A percentile compares a stretch with the other conserved stretches of the same genome.
These are phyloP conservation scores for Strongylocentrotus purpuratus DNA, from an alignment of 35 echinoderm and acorn worm genomes.

Conservation along the genomic window DNA sequence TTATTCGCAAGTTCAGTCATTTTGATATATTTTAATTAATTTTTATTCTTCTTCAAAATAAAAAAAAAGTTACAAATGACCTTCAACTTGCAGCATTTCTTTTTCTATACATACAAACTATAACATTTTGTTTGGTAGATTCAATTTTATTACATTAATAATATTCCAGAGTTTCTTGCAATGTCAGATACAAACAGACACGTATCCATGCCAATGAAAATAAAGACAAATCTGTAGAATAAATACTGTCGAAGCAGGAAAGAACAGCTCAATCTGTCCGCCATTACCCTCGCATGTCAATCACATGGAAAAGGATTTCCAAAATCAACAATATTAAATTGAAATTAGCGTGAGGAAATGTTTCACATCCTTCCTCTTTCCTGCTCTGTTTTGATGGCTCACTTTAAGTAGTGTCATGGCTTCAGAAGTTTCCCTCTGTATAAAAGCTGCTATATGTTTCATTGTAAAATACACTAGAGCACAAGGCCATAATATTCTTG, in stretches of 20 bases:
- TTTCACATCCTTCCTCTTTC: not conserved
- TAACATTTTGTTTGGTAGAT: not conserved
- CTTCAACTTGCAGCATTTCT: not conserved
- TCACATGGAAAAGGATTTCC: not conserved
- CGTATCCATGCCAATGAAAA: not conserved
- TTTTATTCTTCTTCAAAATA: no score
- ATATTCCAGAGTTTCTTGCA: not conserved
- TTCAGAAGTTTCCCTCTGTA: no score
- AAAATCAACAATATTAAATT: not conserved
- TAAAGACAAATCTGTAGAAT: not conserved
- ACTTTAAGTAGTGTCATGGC: not conserved
- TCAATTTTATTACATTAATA: not conserved
- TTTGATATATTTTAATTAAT: no score
- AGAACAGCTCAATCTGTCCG: not conserved
- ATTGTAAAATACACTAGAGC: no score
- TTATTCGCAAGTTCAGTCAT: not conserved
- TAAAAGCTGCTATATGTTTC: no score
- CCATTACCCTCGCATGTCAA: not conserved
- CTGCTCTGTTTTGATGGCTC: not conserved
- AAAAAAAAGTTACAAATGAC: not conserved
- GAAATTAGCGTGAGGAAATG: not conserved
- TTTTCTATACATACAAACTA: not conserved
- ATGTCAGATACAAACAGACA: not conserved
- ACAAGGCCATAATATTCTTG: no score
- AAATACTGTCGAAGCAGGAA: not conserved